phyloP scores from a whole-genome alignment of 1,140 invertebrate genomes.

The Lanistes nyassanus region DNA sequence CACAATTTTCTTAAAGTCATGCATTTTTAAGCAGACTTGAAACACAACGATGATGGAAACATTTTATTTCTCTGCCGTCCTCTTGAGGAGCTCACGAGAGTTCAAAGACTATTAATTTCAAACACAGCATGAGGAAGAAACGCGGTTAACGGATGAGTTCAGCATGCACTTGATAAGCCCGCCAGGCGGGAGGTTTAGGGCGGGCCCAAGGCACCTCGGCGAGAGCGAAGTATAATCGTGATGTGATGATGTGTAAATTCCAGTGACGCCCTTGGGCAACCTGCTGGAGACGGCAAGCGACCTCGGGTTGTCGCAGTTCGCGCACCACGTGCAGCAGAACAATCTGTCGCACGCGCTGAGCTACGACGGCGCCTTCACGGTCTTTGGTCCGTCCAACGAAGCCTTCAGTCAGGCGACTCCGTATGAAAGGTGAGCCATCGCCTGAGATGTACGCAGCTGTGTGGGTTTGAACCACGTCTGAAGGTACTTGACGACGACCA shows the following conservation, averaged over 20 bases:
- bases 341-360: constrained; percentile 25
- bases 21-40: no score
- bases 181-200: background rate
- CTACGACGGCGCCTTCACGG: constrained; percentile 32
- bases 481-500: no score
- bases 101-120: no score
- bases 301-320: constrained; percentile 56
- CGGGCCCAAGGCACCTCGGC: background rate
- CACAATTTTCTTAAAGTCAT: no score
- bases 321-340: constrained; percentile 3
- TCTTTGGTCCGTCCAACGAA: constrained; percentile 32
- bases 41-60: no score
- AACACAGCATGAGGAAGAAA: no score
- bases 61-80: no score
- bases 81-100: no score
- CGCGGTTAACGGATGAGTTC: no score
- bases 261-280: constrained; percentile 70
- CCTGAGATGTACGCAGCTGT: no score
- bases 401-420: constrained; percentile 23
- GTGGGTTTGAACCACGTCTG: no score
- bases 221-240: background rate
- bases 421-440: constrained; percentile 22
- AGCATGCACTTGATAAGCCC: no score
- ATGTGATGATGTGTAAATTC: background rate
- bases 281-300: constrained; percentile 68